phyloP scores from a whole-genome alignment of 2,797 vertebrate genomes.

The Alexandromys oeconomus region DNA sequence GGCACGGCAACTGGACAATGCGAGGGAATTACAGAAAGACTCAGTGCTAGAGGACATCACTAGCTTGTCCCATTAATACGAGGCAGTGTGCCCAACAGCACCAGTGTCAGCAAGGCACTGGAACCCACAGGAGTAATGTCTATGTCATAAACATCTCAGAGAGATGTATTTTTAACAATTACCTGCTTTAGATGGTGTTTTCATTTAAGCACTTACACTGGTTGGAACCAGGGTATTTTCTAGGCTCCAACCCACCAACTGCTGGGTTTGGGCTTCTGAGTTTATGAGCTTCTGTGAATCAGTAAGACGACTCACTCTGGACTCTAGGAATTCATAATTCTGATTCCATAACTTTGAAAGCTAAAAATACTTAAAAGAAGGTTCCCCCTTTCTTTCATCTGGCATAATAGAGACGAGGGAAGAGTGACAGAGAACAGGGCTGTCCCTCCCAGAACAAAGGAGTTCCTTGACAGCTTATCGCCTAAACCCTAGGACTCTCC shows the following conservation, averaged over 20 bases:
- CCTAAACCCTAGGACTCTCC: neutral
- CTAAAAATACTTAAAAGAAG: constrained; percentile 10
- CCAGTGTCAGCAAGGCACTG: neutral
- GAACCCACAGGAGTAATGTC: constrained; percentile 19
- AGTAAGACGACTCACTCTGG: neutral
- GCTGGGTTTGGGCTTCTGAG: constrained; percentile 48
- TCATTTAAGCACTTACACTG: constrained; percentile 29
- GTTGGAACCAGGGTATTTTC: neutral
- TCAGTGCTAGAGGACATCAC: neutral
- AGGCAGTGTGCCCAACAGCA: neutral
- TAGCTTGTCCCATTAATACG: neutral
- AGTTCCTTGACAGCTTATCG: neutral
- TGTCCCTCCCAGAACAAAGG: neutral
- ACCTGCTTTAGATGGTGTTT: neutral
- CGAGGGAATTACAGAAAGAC: neutral
- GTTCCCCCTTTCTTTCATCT: neutral
- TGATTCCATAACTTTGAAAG: constrained; percentile 40
- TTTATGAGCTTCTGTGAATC: constrained; percentile 39
- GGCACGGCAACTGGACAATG: neutral
- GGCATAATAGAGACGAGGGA: neutral
- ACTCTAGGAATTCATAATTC: constrained; percentile 13
- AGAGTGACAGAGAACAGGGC: neutral
- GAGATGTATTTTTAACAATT: constrained; percentile 4
- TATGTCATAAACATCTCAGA: neutral
- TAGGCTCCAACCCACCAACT: constrained; percentile 40